Base-by-base conservation (phyloP, 2,888 invertebrate species). In the Agriopis leucophaearia region DNA sequence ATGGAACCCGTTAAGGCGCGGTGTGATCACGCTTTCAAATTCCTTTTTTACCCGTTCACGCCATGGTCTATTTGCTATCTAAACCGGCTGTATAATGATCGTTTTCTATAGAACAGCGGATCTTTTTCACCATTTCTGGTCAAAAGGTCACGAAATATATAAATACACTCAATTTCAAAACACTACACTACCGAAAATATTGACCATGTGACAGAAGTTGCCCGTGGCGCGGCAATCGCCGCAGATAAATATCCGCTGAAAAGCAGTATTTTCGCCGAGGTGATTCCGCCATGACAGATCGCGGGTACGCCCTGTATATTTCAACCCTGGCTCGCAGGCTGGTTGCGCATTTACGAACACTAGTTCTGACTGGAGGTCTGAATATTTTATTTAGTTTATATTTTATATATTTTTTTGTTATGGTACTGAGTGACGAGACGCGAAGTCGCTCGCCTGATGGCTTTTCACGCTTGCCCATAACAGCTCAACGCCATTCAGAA, bases 251-350 rank as follows among this genome's bases (percentile, higher is more conserved):
- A 59, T 66, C 58, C 62, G 74, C 66, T 58, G 50, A 56, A 63
- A 64, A 81, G 79, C 83, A 80, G 82, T 82, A 84, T 83, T 86
- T 86, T 87, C 87, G 80, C 76, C 76, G 74, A 82, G 84, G 86
- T 85, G 85, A 84, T 84, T 83, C 78, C 74, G 57, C 66, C 69
- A 77, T 82, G 88, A 88, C 83, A 77, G 83, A 86, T 84, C 74
- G 78, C 74, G 71, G 69, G 67, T 73, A 79, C 83, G 79, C 80
- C 81, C 77, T 77, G 75, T 81, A 84, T 87, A 87, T 82, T 80
- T 85, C 85, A 82, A 81, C 78, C 81, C 77, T 71, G 51, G 56
- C 66, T 70, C 62, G 54, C 69, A 69, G 74, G 72, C 74, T 58
- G 13, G 65, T 6, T n/a, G 52, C 52, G 52, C n/a, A 54, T 15